phyloP scores from a whole-genome alignment of 2,888 invertebrate genomes.

The Coenonympha glycerion region DNA sequence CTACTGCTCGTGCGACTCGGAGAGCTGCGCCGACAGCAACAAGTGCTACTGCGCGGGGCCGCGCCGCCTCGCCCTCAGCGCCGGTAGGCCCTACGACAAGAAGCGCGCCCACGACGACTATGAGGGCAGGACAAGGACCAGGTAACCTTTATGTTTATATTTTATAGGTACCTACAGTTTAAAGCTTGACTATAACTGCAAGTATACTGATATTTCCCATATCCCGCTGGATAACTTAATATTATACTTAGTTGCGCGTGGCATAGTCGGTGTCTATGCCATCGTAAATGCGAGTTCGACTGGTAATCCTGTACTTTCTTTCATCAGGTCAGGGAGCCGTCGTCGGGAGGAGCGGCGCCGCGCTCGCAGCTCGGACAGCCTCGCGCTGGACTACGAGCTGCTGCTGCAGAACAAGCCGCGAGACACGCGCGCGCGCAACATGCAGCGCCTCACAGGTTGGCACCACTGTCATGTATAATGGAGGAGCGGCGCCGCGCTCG shows the following conservation, averaged over 20 bases:
- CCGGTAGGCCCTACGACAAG: slow-evolving; percentile 59
- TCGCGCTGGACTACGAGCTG: slow-evolving; percentile 85
- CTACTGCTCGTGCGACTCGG: slow-evolving; percentile 88
- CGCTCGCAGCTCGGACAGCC: slow-evolving; percentile 74
- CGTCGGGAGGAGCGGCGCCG: slow-evolving; percentile 53
- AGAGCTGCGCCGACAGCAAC: slow-evolving; percentile 90
- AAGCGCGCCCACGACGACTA: slow-evolving; percentile 61
- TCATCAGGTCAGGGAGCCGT: slow-evolving; percentile 31
- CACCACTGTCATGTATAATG: background rate
- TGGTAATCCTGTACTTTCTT: too few species aligned
- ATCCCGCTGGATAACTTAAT: too few species aligned
- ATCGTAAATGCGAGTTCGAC: too few species aligned
- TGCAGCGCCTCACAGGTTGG: slow-evolving; percentile 67
- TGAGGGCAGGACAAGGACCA: slow-evolving; percentile 53
- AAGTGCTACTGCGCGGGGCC: slow-evolving; percentile 86
- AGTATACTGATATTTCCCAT: too few species aligned
- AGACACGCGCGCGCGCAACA: slow-evolving; percentile 55
- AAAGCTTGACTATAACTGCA: background rate
- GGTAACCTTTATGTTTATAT: slow-evolving; percentile 36
- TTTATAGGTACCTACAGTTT: background rate
- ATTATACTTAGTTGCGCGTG: too few species aligned
- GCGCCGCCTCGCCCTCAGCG: slow-evolving; percentile 48
- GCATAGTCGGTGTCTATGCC: too few species aligned
- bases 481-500: too few species aligned
- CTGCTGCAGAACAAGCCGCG: slow-evolving; percentile 73